These are phyloP conservation scores for Merluccius polli DNA, from an alignment of 2,797 vertebrate genomes.

Conservation along the genomic window DNA sequence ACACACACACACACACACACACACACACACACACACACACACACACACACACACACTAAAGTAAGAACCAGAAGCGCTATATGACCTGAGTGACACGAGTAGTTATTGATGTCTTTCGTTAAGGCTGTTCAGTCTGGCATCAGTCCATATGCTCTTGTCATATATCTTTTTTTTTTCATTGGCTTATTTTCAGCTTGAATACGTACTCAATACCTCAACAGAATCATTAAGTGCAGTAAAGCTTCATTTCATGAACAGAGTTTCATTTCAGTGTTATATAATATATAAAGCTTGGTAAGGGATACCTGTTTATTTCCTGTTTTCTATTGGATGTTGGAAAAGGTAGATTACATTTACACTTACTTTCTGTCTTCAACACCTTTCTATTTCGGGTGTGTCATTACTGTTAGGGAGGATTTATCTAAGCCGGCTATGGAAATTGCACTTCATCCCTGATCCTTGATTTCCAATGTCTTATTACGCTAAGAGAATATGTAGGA, in stretches of 20 bases:
- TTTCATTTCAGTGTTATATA: too few species aligned
- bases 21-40: conserved; percentile 6
- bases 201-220: too few species aligned
- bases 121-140: neutral
- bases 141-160: too few species aligned
- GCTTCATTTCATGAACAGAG: too few species aligned
- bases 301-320: too few species aligned
- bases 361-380: too few species aligned
- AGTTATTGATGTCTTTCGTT: neutral
- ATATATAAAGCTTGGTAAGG: too few species aligned
- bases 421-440: conserved; percentile 12
- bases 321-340: too few species aligned
- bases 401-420: neutral
- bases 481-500: conserved; percentile 9
- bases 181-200: too few species aligned
- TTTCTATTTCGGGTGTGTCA: too few species aligned
- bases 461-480: conserved; percentile 35
- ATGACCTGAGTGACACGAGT: neutral
- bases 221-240: neutral
- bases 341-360: too few species aligned
- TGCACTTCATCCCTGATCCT: conserved; percentile 16
- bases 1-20: neutral
- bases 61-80: neutral
- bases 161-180: too few species aligned
- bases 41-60: neutral